Percentiles rank a stretch among this genome's conserved stretches.
Conservation (phyloP, 2,888 invertebrate genomes). For the Tetragnatha montana region DNA sequence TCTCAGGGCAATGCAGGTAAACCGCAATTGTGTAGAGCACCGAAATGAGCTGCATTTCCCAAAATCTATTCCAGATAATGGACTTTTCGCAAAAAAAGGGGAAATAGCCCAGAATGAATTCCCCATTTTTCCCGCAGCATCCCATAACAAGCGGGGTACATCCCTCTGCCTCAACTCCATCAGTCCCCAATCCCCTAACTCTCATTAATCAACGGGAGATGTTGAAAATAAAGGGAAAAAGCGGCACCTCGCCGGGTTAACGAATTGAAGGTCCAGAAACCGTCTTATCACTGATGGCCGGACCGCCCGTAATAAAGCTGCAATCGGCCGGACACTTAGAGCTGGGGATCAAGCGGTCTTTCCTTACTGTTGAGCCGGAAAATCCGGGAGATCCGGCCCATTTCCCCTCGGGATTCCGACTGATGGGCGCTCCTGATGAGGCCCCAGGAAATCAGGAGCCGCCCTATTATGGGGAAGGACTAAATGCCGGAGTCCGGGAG, state of each 20-base stretch:
- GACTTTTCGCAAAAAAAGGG: neutral
- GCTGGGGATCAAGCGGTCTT: slow-evolving; percentile 62
- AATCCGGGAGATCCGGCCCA: slow-evolving; percentile 65
- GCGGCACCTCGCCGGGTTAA: slow-evolving; percentile 51
- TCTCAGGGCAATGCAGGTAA: no score
- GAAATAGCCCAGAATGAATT: neutral
- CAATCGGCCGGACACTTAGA: slow-evolving; percentile 65
- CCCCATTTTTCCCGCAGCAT: neutral
- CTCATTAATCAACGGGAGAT: slow-evolving; percentile 54
- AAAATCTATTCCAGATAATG: no score
- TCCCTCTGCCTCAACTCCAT: slow-evolving; percentile 31
- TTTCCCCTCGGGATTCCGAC: slow-evolving; percentile 62
- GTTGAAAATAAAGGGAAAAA: slow-evolving; percentile 49
- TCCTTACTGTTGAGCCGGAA: slow-evolving; percentile 71
- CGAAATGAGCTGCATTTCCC: no score
- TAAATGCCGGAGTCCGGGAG: slow-evolving; percentile 54
- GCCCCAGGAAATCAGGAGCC: slow-evolving; percentile 58
- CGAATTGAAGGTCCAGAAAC: slow-evolving; percentile 61
- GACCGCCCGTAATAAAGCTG: slow-evolving; percentile 65
- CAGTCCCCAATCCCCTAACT: slow-evolving; percentile 41
- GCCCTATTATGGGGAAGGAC: slow-evolving; percentile 56
- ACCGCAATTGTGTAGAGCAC: no score
- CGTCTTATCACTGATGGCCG: slow-evolving; percentile 68
- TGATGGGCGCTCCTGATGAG: slow-evolving; percentile 65
- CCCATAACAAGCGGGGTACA: neutral